Conservation (phyloP, 2,888 invertebrate species). For the Drosophila mimica region DNA sequence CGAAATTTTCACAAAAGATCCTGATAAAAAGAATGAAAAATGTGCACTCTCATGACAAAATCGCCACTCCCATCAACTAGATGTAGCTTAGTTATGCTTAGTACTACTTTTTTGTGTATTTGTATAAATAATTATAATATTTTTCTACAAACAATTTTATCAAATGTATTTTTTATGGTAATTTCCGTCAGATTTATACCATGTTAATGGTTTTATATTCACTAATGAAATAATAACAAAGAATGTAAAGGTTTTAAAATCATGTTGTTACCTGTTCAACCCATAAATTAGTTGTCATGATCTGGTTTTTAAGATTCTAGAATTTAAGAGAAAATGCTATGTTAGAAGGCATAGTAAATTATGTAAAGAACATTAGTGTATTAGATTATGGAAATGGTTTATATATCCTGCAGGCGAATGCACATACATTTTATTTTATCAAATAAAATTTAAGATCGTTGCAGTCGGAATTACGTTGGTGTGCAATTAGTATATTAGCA, state of each 20-base stretch:
- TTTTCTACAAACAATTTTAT: background rate
- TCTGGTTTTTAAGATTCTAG: conserved; percentile 97
- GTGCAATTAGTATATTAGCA: background rate
- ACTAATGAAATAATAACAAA: background rate
- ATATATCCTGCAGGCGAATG: background rate
- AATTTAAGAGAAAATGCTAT: conserved; percentile 81
- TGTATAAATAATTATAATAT: background rate
- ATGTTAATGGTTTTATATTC: background rate
- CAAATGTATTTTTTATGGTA: background rate
- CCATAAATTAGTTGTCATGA: conserved; percentile 95
- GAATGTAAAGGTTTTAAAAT: background rate
- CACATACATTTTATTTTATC: background rate
- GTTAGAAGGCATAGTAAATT: background rate
- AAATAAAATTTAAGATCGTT: background rate
- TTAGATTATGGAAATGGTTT: background rate
- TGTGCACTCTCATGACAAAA: background rate
- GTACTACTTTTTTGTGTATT: background rate
- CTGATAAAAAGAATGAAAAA: background rate
- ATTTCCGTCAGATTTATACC: background rate
- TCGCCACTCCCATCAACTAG: background rate
- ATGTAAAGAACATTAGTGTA: background rate
- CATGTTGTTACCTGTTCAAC: conserved; percentile 88
- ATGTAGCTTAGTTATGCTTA: background rate
- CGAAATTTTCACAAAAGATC: background rate
- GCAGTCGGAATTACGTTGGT: background rate